phyloP scores from a whole-genome alignment of 2,113 vertebrate species.

The Arothron firmamentum region DNA sequence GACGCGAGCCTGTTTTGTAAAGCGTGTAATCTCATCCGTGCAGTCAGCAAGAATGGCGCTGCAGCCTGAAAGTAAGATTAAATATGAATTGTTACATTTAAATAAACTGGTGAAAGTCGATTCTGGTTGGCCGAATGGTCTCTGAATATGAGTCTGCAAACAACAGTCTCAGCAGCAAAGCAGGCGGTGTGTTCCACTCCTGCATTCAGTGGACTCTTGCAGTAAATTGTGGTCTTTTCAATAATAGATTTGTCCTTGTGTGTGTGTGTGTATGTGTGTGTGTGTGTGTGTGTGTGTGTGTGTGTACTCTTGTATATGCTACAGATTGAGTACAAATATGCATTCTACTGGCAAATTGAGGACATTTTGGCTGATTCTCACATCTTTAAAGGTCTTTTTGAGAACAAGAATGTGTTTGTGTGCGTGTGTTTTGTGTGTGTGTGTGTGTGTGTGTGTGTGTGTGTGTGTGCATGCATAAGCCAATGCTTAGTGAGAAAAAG shows the following conservation, averaged over 20 bases:
- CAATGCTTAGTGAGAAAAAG: too few relatives aligned
- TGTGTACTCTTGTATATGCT: too few relatives aligned
- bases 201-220: constrained; percentile 12
- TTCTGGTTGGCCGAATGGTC: neutral
- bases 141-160: constrained; percentile 10
- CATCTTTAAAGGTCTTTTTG: too few relatives aligned
- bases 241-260: neutral
- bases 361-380: too few relatives aligned
- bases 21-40: neutral
- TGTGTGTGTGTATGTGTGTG: neutral
- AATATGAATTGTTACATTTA: constrained; percentile 8
- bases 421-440: too few relatives aligned
- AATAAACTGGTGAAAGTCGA: constrained; percentile 4
- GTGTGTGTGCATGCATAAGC: neutral
- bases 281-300: neutral
- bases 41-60: neutral
- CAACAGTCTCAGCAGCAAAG: constrained; percentile 12
- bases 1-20: neutral
- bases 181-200: constrained; percentile 3
- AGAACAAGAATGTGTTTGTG: too few relatives aligned
- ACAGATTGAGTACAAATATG: too few relatives aligned
- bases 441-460: too few relatives aligned
- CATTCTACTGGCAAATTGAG: too few relatives aligned
- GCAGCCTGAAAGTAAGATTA: constrained; percentile 1
- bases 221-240: constrained; percentile 47